Percentiles rank a stretch among this genome's conserved stretches.
Evolutionary conservation across 2,797 vertebrate genomes (phyloP).

Genomic region (Gymnoscopelus microlampas): DNA sequence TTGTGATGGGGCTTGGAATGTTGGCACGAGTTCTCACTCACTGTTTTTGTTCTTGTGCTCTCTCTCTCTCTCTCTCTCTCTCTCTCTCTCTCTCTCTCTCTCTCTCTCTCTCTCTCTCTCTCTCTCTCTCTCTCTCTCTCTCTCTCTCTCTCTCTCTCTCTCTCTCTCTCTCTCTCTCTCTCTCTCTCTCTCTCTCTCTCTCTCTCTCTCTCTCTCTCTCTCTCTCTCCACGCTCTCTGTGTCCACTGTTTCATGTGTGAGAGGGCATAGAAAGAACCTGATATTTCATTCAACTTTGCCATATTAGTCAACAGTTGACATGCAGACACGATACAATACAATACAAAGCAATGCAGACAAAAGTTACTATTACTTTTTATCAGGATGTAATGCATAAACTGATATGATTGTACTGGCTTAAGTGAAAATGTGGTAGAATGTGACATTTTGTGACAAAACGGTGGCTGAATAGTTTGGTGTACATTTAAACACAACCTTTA

Average conservation of each 20-base stretch:
- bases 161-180: conserved; percentile 29
- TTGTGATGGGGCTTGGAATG: conserved; percentile 70
- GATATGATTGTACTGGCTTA: not conserved
- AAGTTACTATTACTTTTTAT: conserved; percentile 2
- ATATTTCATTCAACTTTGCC: no score
- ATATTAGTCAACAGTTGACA: no score
- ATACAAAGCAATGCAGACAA: no score
- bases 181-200: conserved; percentile 27
- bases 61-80: conserved; percentile 30
- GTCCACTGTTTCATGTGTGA: conserved; percentile 56
- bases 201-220: conserved; percentile 43
- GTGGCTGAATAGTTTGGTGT: no score
- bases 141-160: conserved; percentile 43
- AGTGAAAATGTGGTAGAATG: not conserved
- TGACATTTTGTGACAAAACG: not conserved
- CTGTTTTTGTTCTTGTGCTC: conserved; percentile 16
- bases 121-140: conserved; percentile 27
- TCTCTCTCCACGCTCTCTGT: not conserved
- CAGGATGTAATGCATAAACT: not conserved
- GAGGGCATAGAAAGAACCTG: conserved; percentile 7
- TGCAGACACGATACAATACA: no score
- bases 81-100: conserved; percentile 41
- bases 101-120: conserved; percentile 29
- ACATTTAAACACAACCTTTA: no score
- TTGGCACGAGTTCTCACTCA: conserved; percentile 65